Evolutionary conservation across 2,888 invertebrate species (phyloP).

Genomic region (Tromatobia lineatoria): DNA sequence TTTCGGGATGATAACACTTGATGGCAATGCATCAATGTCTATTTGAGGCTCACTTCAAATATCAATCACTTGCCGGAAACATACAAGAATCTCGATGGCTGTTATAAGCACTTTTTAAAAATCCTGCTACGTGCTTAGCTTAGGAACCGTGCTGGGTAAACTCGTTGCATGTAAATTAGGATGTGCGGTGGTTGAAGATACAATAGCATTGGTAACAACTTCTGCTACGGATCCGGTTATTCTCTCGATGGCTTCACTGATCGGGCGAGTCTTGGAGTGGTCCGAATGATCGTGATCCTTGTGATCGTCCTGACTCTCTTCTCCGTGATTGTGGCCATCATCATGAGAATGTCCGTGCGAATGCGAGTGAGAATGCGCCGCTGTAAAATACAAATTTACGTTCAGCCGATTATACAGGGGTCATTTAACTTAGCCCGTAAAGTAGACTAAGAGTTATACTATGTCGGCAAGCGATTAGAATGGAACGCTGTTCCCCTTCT

Average conservation of each 20-base stretch:
- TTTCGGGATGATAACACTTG: neutral
- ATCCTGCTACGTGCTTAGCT: slow-evolving; percentile 45
- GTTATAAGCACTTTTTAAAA: neutral
- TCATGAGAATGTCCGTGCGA: slow-evolving; percentile 76
- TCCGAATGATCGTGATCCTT: slow-evolving; percentile 64
- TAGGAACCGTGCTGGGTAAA: slow-evolving; percentile 3
- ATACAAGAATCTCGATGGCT: neutral
- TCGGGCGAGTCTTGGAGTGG: slow-evolving; percentile 51
- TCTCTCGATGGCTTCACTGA: slow-evolving; percentile 71
- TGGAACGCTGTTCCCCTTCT: too few relatives aligned
- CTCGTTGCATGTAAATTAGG: slow-evolving; percentile 35
- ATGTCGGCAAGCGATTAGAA: too few relatives aligned
- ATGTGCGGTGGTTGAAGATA: slow-evolving; percentile 67
- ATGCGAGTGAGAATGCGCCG: slow-evolving; percentile 80
- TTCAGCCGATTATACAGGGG: too few relatives aligned
- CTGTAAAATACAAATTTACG: slow-evolving; percentile 72
- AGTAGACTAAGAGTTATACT: too few relatives aligned
- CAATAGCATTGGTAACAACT: slow-evolving; percentile 72
- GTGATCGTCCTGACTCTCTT: slow-evolving; percentile 63
- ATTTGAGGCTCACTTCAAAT: neutral
- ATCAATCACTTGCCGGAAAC: neutral
- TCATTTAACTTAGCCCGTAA: too few relatives aligned
- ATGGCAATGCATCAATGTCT: neutral
- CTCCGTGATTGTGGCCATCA: slow-evolving; percentile 64
- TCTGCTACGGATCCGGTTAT: slow-evolving; percentile 76